Conservation (phyloP, 2,797 vertebrate genomes). For the Zenarchopterus dispar region DNA sequence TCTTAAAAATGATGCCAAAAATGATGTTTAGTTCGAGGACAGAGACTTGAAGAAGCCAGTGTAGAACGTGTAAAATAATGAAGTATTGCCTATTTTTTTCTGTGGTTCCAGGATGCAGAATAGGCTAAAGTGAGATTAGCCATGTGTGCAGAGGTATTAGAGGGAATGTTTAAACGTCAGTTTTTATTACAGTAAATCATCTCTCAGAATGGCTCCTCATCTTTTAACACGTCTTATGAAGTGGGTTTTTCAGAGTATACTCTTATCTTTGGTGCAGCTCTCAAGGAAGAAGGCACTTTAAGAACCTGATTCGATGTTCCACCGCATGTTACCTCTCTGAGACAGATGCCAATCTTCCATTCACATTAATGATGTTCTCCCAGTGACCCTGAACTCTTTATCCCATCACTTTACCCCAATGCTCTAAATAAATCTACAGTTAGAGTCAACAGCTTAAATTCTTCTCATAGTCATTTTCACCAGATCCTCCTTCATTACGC, state of each 20-base stretch:
- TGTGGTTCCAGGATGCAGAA: no score
- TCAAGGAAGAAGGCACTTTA: background rate
- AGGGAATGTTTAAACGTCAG: no score
- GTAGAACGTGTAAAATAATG: no score
- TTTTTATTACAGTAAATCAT: no score
- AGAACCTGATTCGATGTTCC: background rate
- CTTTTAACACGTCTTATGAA: background rate
- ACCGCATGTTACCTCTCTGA: slow-evolving; percentile 35
- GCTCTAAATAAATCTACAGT: slow-evolving; percentile 36
- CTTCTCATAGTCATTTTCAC: slow-evolving; percentile 39
- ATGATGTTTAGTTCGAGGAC: background rate
- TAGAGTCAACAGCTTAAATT: slow-evolving; percentile 13
- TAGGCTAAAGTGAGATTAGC: no score
- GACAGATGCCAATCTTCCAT: slow-evolving; percentile 25
- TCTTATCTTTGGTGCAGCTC: slow-evolving; percentile 3
- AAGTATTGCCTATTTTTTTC: no score
- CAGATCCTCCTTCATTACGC: slow-evolving; percentile 40
- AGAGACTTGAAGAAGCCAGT: no score
- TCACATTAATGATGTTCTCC: slow-evolving; percentile 18
- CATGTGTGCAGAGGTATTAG: no score
- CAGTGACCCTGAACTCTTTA: slow-evolving; percentile 39
- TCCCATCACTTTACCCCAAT: slow-evolving; percentile 28
- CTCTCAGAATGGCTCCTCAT: no score
- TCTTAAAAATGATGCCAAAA: background rate
- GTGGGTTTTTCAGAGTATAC: no score